Base-by-base conservation (phyloP, 2,888 invertebrate species). In the Nasonia oneida region DNA sequence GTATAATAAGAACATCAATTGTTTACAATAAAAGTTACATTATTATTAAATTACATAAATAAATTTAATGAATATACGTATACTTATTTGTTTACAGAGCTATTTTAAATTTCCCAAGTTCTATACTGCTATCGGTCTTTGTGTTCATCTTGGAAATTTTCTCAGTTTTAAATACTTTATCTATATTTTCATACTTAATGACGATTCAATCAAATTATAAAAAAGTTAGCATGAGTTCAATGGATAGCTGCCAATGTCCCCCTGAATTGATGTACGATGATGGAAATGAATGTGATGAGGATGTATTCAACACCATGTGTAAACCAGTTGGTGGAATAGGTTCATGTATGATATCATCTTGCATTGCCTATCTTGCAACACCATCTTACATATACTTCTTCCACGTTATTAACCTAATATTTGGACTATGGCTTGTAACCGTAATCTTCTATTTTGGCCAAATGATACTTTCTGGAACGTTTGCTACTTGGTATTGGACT, bases 401-500 rank as follows among this genome's bases (percentile, higher is more conserved):
- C n/a, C 73, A 42, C n/a, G n/a, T 37, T 39, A 42, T 42, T 4
- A 73, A 73, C 10, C 18, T 73, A 5, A 42, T 73, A 42, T 4
- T 73, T n/a, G 39, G 39, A 15, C 37, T 73, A 18, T 73, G 73
- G 73, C 5, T 73, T 18, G 15, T 4, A 1, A 29, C 15, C 0
- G 14, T 42, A 42, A 42, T 73, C n/a, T 42, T n/a, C 37, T 18
- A 42, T 42, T 73, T 42, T 15, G 39, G 73, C 0, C 73, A 73
- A 18, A 73, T 73, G 73, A n/a, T 73, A 73, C n/a, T 73, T 12
- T 73, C 73, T 2, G 42, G 73, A 42, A 73, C 42, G 8, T 73
- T 73, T 73, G 42, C 39, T 4, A 42, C 73, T n/a, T 73, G 73
- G 73, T 73, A 73, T 42, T 73, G 73, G 73, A 73, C 42, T n/a